Percentiles rank a stretch among this genome's conserved stretches.
Conservation (phyloP, 2,888 invertebrate species). For the Hoplodrina blanda region DNA sequence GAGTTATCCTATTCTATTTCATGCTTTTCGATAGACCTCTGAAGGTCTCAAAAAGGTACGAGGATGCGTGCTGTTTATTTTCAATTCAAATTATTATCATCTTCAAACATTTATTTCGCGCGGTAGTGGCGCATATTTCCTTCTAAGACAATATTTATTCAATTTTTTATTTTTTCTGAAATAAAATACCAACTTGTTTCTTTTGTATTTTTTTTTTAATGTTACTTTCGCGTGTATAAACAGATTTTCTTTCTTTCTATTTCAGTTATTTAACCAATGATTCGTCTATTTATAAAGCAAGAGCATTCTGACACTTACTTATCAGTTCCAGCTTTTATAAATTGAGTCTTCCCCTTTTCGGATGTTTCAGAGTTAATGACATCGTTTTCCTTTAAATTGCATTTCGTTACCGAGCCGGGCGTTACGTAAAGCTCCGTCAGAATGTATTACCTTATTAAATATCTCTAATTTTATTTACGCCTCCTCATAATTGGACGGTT, state of each 20-base stretch:
- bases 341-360: slow-evolving; percentile 56
- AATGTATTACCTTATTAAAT: slow-evolving; percentile 64
- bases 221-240: too few species aligned
- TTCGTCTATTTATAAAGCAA: background rate
- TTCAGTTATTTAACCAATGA: too few species aligned
- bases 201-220: too few species aligned
- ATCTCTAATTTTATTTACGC: slow-evolving; percentile 57
- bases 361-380: slow-evolving; percentile 64
- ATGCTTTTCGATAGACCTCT: background rate
- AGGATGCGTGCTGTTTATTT: too few species aligned
- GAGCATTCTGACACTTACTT: background rate
- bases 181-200: too few species aligned
- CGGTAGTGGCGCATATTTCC: too few species aligned
- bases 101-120: too few species aligned
- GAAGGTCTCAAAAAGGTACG: background rate
- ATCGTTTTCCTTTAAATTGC: slow-evolving; percentile 72
- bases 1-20: too few species aligned
- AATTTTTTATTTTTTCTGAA: too few species aligned
- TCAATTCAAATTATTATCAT: too few species aligned
- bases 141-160: too few species aligned
- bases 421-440: slow-evolving; percentile 57
- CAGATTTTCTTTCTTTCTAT: too few species aligned
- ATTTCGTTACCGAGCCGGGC: slow-evolving; percentile 61
- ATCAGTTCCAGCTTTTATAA: slow-evolving; percentile 54
- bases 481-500: slow-evolving; percentile 55